phyloP scores from a whole-genome alignment of 2,113 vertebrate genomes.

The Tragelaphus buxtoni region DNA sequence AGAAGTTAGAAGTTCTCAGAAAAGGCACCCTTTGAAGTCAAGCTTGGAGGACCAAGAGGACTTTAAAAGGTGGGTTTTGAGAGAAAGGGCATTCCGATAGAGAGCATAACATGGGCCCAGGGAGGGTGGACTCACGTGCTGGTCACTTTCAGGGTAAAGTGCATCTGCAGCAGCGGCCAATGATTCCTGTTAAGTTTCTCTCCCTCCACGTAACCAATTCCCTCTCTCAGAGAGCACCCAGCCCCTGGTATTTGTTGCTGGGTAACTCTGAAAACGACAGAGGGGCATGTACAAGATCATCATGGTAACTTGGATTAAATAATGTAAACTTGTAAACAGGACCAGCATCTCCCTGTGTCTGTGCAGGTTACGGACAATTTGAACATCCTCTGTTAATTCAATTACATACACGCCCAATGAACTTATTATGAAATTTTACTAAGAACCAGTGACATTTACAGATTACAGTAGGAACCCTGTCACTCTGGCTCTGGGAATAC shows the following conservation, averaged over 20 bases:
- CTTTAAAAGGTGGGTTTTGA: background rate
- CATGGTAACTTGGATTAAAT: no score
- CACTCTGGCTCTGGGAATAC: background rate
- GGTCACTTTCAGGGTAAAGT: rapidly evolving
- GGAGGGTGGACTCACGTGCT: rapidly evolving
- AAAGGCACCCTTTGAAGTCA: background rate
- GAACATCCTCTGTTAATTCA: background rate
- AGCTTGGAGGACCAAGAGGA: background rate
- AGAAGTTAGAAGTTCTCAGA: background rate
- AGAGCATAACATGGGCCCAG: rapidly evolving
- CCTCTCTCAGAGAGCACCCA: background rate
- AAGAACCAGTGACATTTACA: conserved; percentile 5
- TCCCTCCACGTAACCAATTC: rapidly evolving
- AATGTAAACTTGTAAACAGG: background rate
- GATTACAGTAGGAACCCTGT: background rate
- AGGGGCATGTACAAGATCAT: rapidly evolving
- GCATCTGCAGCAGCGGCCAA: rapidly evolving
- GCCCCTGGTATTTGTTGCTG: background rate
- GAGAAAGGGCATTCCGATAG: background rate
- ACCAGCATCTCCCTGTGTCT: background rate
- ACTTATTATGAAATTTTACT: background rate
- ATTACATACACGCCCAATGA: background rate
- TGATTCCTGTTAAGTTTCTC: no score
- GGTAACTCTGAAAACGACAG: background rate
- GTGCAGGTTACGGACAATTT: background rate